Conservation (phyloP, 2,797 vertebrate genomes). For the Gadopsis bispinosus region DNA sequence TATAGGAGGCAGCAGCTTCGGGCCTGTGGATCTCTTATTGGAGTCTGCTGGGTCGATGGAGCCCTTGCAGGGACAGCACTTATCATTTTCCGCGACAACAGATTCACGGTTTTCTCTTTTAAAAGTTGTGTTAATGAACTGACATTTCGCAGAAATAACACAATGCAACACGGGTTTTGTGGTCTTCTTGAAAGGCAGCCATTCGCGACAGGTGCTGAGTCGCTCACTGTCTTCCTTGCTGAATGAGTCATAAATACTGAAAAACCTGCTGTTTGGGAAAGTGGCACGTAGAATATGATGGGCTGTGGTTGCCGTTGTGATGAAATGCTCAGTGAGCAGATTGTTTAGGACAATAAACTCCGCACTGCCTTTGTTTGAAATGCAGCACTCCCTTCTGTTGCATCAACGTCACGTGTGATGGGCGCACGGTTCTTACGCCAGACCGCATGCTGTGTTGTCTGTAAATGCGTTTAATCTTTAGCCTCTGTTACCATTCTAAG, state of each 20-base stretch:
- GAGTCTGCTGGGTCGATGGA: slow-evolving; percentile 47
- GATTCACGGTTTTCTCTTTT: neutral
- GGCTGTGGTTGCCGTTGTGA: slow-evolving; percentile 23
- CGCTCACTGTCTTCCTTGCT: neutral
- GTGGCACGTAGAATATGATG: slow-evolving; percentile 13
- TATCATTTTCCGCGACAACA: neutral
- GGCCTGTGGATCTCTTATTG: slow-evolving; percentile 54
- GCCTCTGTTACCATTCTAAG: slow-evolving; percentile 30
- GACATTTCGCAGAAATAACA: neutral
- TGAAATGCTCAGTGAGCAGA: slow-evolving; percentile 57
- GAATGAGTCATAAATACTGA: slow-evolving; percentile 33
- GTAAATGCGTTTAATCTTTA: slow-evolving; percentile 51
- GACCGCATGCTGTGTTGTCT: slow-evolving; percentile 22
- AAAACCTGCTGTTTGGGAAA: slow-evolving; percentile 36
- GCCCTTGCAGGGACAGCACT: slow-evolving; percentile 8
- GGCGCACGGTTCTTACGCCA: neutral
- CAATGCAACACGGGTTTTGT: neutral
- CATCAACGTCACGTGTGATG: slow-evolving; percentile 39
- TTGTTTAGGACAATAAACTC: slow-evolving; percentile 56
- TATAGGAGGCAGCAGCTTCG: slow-evolving; percentile 38
- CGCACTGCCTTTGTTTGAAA: slow-evolving; percentile 46
- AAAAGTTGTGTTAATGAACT: neutral
- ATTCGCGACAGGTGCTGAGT: slow-evolving; percentile 24
- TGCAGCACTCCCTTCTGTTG: slow-evolving; percentile 52
- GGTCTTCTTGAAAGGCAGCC: slow-evolving; percentile 9